phyloP scores from a whole-genome alignment of 2,113 vertebrate genomes.

The Cathartes aura region DNA sequence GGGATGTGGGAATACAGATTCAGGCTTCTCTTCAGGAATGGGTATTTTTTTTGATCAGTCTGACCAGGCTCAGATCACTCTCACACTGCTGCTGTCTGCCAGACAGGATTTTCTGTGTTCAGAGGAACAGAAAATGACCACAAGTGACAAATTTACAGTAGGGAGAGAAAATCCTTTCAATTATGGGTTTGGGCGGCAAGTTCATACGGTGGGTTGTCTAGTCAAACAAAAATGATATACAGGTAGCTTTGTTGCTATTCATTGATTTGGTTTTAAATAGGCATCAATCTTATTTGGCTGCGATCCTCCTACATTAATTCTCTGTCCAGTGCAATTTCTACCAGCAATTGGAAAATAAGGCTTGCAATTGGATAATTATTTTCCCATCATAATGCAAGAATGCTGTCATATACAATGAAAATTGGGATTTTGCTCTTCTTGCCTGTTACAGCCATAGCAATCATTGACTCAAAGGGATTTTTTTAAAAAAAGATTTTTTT shows the following conservation, averaged over 20 bases:
- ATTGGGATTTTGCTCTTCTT: background rate
- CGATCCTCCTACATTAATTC: background rate
- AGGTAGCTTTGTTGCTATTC: background rate
- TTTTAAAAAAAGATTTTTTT: background rate
- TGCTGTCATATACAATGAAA: background rate
- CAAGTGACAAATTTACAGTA: background rate
- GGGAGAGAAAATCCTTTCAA: background rate
- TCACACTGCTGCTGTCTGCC: background rate
- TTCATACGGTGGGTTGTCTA: background rate
- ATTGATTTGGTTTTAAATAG: background rate
- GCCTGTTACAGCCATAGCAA: background rate
- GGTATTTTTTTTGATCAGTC: background rate
- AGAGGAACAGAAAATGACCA: background rate
- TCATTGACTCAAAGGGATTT: background rate
- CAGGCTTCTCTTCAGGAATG: background rate
- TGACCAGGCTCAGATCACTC: background rate
- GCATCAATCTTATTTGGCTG: background rate
- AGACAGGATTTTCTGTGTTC: background rate
- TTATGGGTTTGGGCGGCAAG: background rate
- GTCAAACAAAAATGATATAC: background rate
- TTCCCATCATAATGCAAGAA: background rate
- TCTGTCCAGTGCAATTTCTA: background rate
- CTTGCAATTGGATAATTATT: background rate
- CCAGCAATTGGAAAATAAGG: background rate
- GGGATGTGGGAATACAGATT: background rate